Evolutionary conservation across 2,888 invertebrate species (phyloP).

Genomic region (Archaeoteleia sp.): DNA sequence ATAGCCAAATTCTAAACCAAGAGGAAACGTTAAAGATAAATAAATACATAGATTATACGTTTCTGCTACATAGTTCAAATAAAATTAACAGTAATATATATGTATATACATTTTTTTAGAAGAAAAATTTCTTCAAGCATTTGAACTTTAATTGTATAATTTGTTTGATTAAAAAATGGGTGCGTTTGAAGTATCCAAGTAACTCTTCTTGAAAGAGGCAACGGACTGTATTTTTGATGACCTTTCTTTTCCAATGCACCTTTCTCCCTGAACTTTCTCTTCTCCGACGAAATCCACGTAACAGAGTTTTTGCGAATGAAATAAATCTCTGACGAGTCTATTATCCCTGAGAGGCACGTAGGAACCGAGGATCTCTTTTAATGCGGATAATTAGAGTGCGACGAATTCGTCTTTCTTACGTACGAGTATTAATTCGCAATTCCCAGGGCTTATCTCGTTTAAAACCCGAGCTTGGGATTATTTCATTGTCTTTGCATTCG

Average conservation of each 20-base stretch:
- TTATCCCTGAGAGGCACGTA: background rate
- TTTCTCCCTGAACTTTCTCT: slow-evolving; percentile 1
- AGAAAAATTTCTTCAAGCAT: too few species aligned
- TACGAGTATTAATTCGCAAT: slow-evolving; percentile 30
- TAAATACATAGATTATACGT: too few species aligned
- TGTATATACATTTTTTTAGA: too few species aligned
- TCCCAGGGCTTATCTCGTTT: slow-evolving; percentile 33
- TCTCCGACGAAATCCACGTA: background rate
- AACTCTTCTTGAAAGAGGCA: background rate
- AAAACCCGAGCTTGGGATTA: slow-evolving; percentile 5
- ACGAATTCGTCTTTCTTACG: slow-evolving; percentile 27
- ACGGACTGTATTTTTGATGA: background rate
- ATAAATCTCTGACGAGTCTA: background rate
- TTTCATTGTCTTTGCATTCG: slow-evolving; percentile 44
- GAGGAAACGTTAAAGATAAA: too few species aligned
- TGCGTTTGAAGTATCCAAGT: too few species aligned
- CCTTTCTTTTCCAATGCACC: background rate
- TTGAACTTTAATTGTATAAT: too few species aligned
- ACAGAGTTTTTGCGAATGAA: background rate
- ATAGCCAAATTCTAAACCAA: too few species aligned
- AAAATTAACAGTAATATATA: too few species aligned
- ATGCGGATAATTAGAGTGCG: slow-evolving; percentile 24
- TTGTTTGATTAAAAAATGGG: too few species aligned
- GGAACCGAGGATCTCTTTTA: background rate
- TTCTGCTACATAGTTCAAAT: too few species aligned